Evolutionary conservation across 92 coral and sea anemone genomes (phyloP), one percentile per base, ranked within the genome.

Genomic region (Epizoanthus illoricatus): DNA sequence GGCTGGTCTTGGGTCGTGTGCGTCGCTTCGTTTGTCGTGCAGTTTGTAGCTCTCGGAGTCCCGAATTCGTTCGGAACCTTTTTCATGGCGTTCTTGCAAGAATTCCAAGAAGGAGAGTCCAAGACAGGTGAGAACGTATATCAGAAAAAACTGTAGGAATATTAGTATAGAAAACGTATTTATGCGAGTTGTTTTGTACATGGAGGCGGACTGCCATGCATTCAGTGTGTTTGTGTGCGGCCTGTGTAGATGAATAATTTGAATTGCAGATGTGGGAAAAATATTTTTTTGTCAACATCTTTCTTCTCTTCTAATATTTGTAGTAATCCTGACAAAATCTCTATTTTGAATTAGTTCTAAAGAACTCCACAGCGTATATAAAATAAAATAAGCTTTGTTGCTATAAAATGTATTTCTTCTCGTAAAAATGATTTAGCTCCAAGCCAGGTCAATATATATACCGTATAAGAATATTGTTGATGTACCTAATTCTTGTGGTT

Each of bases 11-110:
- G 95, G 95, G 65, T 89, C 45, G 92, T 91, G 8, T 91, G 95
- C 45, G 72, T 87, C 5, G 87, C 92, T 11, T 91, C 95, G 13
- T 91, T 91, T 71, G 60, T 89, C 67, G 88, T 91, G 13, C 95
- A 91, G 60, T 91, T 91, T 43, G 69, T 83, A 11, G 85, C 88
- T 18, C 73, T 89, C 59, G 95, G 95, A 19, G 76, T 91, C 5
- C 95, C 90, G 85, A 91, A 83, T 81, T 91, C 95, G 43, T 90
- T 89, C 79, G 95, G 95, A 72, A 80, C 91, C 16, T 91, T 91
- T 78, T 91, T 91, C 81, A 75, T 91, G 42, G 92, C 91, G 28
- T 89, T 91, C 75, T 85, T 85, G 17, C 87, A 81, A 73, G 95
- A 89, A 81, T 91, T 91, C 83, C 76, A 89, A 40, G 85, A 87